These are phyloP conservation scores for Heterotis niloticus DNA, from an alignment of 2,113 vertebrate species.

Conservation along the genomic window DNA sequence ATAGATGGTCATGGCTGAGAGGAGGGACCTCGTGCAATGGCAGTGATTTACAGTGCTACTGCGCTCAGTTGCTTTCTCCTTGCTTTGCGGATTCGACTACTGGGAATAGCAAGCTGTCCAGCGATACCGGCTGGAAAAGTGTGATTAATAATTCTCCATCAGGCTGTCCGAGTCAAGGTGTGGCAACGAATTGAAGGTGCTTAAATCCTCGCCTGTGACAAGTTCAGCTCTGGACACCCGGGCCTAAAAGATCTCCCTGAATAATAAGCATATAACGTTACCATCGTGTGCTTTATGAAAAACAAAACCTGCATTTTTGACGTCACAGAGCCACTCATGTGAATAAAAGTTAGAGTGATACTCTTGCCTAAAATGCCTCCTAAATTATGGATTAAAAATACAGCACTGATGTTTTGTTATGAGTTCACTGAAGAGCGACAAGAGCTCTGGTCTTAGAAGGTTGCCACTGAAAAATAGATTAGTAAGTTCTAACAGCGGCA, in stretches of 20 bases:
- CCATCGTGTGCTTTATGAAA: neutral
- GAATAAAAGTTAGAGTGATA: too few species aligned
- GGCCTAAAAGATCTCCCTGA: too few species aligned
- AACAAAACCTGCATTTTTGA: neutral
- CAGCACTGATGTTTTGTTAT: too few species aligned
- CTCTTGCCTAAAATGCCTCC: too few species aligned
- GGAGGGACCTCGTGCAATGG: too few species aligned
- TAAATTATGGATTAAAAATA: too few species aligned
- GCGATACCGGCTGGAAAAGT: neutral
- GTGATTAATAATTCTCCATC: neutral
- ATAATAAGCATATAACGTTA: neutral
- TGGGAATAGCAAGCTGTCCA: neutral
- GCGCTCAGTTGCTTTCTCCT: neutral
- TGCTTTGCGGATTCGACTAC: neutral
- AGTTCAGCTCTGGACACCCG: neutral
- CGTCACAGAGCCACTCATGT: too few species aligned
- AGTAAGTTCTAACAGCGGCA: too few species aligned
- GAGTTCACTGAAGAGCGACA: too few species aligned
- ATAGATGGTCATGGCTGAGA: too few species aligned
- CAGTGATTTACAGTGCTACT: neutral
- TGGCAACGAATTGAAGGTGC: neutral
- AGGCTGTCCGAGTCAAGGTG: neutral
- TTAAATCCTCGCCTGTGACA: neutral
- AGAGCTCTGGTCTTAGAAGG: too few species aligned
- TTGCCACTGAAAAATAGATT: too few species aligned